A percentile compares a stretch with the other conserved stretches of the same genome.
Evolutionary conservation across 2,888 invertebrate genomes (phyloP).

Genomic region (Volucella inflata): DNA sequence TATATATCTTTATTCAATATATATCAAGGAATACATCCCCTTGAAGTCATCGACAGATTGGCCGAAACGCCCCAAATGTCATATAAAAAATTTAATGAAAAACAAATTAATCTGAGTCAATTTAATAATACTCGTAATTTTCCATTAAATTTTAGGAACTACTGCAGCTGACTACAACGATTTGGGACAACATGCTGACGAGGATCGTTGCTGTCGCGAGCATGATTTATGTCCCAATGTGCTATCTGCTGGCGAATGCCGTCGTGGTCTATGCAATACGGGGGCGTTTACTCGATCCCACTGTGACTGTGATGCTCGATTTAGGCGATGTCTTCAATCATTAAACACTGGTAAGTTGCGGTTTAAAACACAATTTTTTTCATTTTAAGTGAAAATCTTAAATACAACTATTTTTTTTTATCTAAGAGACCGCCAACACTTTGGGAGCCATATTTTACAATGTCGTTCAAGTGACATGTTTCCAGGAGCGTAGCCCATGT

Average conservation of each 20-base stretch:
- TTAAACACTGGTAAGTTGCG: slow-evolving; percentile 84
- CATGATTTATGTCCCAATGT: slow-evolving; percentile 89
- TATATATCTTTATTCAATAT: too few relatives aligned
- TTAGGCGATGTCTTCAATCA: slow-evolving; percentile 88
- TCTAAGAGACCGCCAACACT: slow-evolving; percentile 87
- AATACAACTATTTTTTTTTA: not conserved
- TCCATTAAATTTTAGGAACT: slow-evolving; percentile 83
- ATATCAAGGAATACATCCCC: too few relatives aligned
- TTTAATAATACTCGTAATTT: not conserved
- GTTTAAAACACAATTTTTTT: not conserved
- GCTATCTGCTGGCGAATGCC: slow-evolving; percentile 86
- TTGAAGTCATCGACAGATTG: too few relatives aligned
- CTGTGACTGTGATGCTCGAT: slow-evolving; percentile 90
- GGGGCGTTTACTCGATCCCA: slow-evolving; percentile 89
- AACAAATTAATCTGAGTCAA: not conserved
- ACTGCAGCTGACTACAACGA: slow-evolving; percentile 87
- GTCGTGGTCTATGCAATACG: slow-evolving; percentile 88
- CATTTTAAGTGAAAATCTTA: not conserved
- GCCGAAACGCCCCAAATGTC: too few relatives aligned
- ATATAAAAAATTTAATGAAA: too few relatives aligned
- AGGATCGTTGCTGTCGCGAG: slow-evolving; percentile 90
- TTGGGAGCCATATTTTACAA: slow-evolving; percentile 91
- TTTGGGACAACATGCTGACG: slow-evolving; percentile 86
- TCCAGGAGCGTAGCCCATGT: slow-evolving; percentile 87
- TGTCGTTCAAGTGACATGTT: slow-evolving; percentile 89